These are phyloP conservation scores for Agrotis clavis DNA, from an alignment of 2,888 invertebrate genomes.

Conservation along the genomic window DNA sequence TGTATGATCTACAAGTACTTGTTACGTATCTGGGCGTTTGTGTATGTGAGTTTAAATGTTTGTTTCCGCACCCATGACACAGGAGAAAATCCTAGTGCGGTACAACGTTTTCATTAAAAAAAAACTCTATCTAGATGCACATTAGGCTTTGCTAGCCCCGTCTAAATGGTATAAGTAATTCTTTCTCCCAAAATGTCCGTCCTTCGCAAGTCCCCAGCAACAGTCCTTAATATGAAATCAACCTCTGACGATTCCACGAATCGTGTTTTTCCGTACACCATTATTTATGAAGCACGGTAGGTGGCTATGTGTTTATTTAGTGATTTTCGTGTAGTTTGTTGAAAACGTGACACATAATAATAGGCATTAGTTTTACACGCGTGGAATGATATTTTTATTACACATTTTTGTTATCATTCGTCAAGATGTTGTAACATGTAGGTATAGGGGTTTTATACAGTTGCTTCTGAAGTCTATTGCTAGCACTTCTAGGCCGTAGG, in stretches of 20 bases:
- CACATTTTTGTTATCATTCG: background rate
- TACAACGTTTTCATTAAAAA: too few species aligned
- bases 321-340: background rate
- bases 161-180: too few species aligned
- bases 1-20: too few species aligned
- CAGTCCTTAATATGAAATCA: background rate
- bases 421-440: background rate
- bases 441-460: too few species aligned
- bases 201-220: background rate
- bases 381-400: background rate
- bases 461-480: too few species aligned
- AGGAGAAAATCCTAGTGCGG: too few species aligned
- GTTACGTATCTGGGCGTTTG: too few species aligned
- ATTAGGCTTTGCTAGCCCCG: too few species aligned
- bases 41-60: too few species aligned
- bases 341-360: background rate
- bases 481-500: background rate
- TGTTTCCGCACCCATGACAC: too few species aligned
- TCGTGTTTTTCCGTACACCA: background rate
- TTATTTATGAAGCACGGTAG: background rate
- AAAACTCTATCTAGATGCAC: too few species aligned
- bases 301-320: conserved; percentile 5
- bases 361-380: conserved; percentile 1
- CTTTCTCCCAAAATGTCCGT: too few species aligned
- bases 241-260: background rate